Base-by-base conservation (phyloP, 2,797 vertebrate genomes). In the Hylomyscus alleni region DNA sequence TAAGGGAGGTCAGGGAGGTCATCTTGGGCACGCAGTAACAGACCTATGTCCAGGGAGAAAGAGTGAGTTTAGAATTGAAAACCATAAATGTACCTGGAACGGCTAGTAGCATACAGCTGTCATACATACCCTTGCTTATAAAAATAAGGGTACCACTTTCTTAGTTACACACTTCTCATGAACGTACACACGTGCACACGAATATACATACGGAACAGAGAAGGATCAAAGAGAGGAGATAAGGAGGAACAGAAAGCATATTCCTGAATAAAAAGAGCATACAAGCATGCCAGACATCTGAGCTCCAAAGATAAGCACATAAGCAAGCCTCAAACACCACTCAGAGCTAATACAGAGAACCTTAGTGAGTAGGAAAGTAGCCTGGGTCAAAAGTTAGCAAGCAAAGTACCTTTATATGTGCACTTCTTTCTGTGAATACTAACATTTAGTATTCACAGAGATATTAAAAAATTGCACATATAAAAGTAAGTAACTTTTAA, bases 361-460 rank as follows among this genome's bases (percentile, higher is more conserved):
- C 34, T 4, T 6, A 87, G 73, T 76, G 26, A 80, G 47, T 76
- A 31, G 26, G 62, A 81, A 93, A 62, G 11, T 65, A 37, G 60
- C 8, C 10, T 72, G 3, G 37, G 40, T 62, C 52, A 75, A 72
- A 85, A 83, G 4, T 58, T 58, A 31, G 37, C 15, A 20, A 73
- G 24, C 20, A 77, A 6, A 91, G 69, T 4, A 69, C 31, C 75
- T 72, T 69, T 2, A 37, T 69, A 95, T 56, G 37, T 91, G 31
- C 26, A 10, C 29, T 85, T 90, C n/a, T 86, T 65, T 15, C 13
- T 15, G 3, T 58, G 52, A 73, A 60, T 40, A 84, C 52, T 96
- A 76, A n/a, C 81, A 92, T 54, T 58, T 96, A 76, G 40, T 85
- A 92, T 54, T 11, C 54, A 52, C 13, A 95, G 62, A 73, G 15